A percentile compares a stretch with the other conserved stretches of the same genome.
phyloP scores from a whole-genome alignment of 2,888 invertebrate genomes.

The Abrostola triplasia region DNA sequence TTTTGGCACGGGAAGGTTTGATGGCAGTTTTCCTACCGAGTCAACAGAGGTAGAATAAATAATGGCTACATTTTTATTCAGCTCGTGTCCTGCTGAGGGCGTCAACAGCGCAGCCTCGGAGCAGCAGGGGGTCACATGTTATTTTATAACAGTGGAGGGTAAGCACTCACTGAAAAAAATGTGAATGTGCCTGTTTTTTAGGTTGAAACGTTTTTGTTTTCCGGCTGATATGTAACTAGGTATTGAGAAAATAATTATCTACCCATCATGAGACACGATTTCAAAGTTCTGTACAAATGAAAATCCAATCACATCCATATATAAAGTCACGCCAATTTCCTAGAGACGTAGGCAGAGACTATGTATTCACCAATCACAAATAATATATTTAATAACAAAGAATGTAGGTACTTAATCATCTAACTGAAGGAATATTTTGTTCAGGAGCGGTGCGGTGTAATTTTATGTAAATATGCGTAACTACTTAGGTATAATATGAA shows the following conservation, averaged over 20 bases:
- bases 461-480: constrained; percentile 46
- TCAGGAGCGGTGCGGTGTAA: constrained; percentile 32
- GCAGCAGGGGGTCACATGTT: constrained; percentile 48
- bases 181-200: constrained; percentile 10
- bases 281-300: too few species aligned
- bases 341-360: too few species aligned
- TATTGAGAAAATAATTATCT: constrained; percentile 1
- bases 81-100: constrained; percentile 65
- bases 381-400: constrained; percentile 3
- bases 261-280: not conserved
- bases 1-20: constrained; percentile 58
- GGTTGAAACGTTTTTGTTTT: not conserved
- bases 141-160: constrained; percentile 37
- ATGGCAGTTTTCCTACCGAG: constrained; percentile 61
- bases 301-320: too few species aligned
- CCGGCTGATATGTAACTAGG: too few species aligned
- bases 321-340: too few species aligned
- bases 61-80: constrained; percentile 73
- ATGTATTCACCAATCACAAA: too few species aligned
- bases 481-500: constrained; percentile 35
- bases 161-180: constrained; percentile 41
- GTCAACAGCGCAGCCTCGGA: constrained; percentile 56
- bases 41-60: constrained; percentile 72
- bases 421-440: constrained; percentile 36
- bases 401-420: constrained; percentile 6